A percentile compares a stretch with the other conserved stretches of the same genome.
phyloP scores from a whole-genome alignment of 2,888 invertebrate genomes.

The Archips crataeganus region DNA sequence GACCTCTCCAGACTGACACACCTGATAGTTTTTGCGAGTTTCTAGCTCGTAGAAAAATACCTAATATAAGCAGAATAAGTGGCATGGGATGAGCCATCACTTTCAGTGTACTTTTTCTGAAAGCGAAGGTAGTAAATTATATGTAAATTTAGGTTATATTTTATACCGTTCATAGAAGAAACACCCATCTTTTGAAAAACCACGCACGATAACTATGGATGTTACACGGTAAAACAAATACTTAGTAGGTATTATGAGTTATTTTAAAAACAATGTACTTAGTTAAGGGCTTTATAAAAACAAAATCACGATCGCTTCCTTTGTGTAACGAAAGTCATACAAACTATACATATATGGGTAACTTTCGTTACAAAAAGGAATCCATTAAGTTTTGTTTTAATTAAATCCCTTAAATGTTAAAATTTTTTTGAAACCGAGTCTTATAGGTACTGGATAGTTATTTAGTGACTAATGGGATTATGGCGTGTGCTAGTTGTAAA shows the following conservation, averaged over 20 bases:
- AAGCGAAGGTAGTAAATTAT: neutral
- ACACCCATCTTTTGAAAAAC: neutral
- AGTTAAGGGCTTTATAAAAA: too few relatives aligned
- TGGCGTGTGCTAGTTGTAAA: constrained; percentile 18
- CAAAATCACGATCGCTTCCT: too few relatives aligned
- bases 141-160: neutral
- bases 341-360: too few relatives aligned
- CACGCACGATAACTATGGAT: neutral
- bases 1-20: neutral
- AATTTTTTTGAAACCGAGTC: too few relatives aligned
- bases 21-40: neutral
- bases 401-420: too few relatives aligned
- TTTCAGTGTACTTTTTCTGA: constrained; percentile 4
- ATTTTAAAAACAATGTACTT: too few relatives aligned
- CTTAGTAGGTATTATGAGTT: neutral
- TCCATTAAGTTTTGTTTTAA: too few relatives aligned
- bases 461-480: constrained; percentile 4
- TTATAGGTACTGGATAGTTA: too few relatives aligned
- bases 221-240: neutral
- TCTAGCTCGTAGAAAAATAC: neutral
- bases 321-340: too few relatives aligned
- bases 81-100: neutral
- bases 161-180: neutral
- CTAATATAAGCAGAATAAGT: neutral
- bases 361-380: too few relatives aligned